phyloP scores from a whole-genome alignment of 2,797 vertebrate species.

The Silurus aristotelis region DNA sequence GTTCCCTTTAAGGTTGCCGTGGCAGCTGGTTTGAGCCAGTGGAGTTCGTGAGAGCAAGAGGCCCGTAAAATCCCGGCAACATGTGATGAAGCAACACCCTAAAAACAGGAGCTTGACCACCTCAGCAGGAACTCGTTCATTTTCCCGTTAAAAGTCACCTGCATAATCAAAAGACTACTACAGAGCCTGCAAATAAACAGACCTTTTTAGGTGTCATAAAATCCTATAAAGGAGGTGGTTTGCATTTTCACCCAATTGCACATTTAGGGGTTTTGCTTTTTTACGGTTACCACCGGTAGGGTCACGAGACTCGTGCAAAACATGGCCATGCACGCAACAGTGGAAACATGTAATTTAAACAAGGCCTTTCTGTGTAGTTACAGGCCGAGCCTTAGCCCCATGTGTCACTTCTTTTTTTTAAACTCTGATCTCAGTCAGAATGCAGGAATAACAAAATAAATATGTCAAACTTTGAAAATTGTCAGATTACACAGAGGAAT shows the following conservation, averaged over 20 bases:
- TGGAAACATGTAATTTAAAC: conserved; percentile 39
- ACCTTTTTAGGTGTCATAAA: conserved; percentile 70
- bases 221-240: conserved; percentile 63
- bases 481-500: not conserved
- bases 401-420: not conserved
- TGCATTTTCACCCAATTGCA: conserved; percentile 70
- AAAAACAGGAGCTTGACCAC: conserved; percentile 36
- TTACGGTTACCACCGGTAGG: conserved; percentile 68
- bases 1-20: conserved; percentile 39
- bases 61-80: conserved; percentile 59
- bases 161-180: conserved; percentile 69
- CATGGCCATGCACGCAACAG: conserved; percentile 62
- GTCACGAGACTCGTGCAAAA: conserved; percentile 54
- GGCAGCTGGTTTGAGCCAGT: conserved; percentile 37
- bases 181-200: conserved; percentile 68
- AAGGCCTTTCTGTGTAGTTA: conserved; percentile 29
- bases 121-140: conserved; percentile 57
- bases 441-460: not conserved
- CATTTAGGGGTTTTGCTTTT: conserved; percentile 69
- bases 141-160: conserved; percentile 72
- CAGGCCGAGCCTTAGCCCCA: not conserved
- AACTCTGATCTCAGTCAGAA: conserved; percentile 11
- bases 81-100: conserved; percentile 29
- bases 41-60: conserved; percentile 68
- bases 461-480: not conserved